Percentiles rank a stretch among this genome's conserved stretches.
Conservation (phyloP, 1,140 invertebrate genomes). For the Euglossa dilemma region DNA sequence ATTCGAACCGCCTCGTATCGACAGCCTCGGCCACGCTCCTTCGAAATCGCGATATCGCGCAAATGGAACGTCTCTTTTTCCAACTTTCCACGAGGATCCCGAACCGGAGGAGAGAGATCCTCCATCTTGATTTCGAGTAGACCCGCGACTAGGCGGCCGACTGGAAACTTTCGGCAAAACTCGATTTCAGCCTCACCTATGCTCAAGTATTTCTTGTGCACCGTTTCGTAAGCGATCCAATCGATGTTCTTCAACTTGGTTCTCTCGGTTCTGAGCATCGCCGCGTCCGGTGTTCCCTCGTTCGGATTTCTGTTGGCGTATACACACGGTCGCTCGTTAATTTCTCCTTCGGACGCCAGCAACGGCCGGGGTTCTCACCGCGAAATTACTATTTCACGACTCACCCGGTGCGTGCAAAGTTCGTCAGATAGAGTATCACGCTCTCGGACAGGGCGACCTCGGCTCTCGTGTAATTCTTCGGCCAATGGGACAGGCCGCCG, state of each 20-base stretch:
- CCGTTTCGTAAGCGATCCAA: conserved; percentile 95
- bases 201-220: conserved; percentile 96
- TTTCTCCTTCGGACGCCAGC: not conserved
- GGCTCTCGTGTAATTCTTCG: conserved; percentile 93
- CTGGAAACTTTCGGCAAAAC: not conserved
- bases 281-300: conserved; percentile 86
- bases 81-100: too few relatives aligned
- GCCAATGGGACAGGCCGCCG: conserved; percentile 92
- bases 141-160: not conserved
- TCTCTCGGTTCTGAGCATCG: conserved; percentile 88
- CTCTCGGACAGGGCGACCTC: conserved; percentile 95
- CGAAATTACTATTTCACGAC: conserved; percentile 69
- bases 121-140: not conserved
- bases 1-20: not conserved
- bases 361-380: not conserved
- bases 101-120: not conserved
- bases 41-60: not conserved
- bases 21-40: not conserved
- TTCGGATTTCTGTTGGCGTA: conserved; percentile 92
- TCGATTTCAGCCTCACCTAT: conserved; percentile 85
- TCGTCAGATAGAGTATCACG: conserved; percentile 97
- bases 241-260: conserved; percentile 92
- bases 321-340: conserved; percentile 17
- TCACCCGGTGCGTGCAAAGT: conserved; percentile 99
- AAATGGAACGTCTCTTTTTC: too few relatives aligned